phyloP scores from a whole-genome alignment of 2,113 vertebrate genomes.

The Nothobranchius kuhntae region DNA sequence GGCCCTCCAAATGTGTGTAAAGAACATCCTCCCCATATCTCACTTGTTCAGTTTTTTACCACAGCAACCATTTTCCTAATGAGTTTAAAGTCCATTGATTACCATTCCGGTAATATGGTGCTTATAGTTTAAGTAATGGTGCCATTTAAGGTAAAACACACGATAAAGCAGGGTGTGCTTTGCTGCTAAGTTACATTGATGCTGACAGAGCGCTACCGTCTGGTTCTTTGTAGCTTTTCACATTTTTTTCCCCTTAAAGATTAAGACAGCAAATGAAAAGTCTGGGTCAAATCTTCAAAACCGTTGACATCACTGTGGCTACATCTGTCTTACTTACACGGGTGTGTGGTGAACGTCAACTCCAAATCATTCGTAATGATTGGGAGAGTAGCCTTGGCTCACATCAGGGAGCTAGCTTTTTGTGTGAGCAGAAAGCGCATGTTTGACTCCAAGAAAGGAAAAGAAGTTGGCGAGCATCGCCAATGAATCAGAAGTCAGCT shows the following conservation, averaged over 20 bases:
- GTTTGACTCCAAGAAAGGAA: constrained; percentile 4
- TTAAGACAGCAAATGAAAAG: neutral
- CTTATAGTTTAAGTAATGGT: neutral
- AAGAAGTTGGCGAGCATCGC: constrained; percentile 7
- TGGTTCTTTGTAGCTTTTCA: neutral
- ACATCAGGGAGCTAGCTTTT: neutral
- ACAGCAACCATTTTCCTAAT: too few species aligned
- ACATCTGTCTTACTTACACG: neutral
- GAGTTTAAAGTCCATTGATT: too few species aligned
- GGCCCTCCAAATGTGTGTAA: neutral
- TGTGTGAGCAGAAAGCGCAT: constrained; percentile 5
- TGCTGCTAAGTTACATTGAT: neutral
- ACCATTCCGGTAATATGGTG: too few species aligned
- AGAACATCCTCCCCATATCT: neutral
- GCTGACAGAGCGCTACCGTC: neutral
- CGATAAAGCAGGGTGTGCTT: neutral
- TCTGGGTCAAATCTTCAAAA: neutral
- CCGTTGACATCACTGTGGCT: neutral
- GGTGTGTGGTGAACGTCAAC: neutral
- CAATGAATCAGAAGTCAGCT: constrained; percentile 12
- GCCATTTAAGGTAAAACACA: neutral
- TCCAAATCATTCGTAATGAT: constrained; percentile 9
- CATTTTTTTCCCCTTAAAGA: neutral
- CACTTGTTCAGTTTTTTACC: too few species aligned
- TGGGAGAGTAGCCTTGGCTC: neutral